Base-by-base conservation (phyloP, 2,113 vertebrate genomes). In the Lichenostomus cassidix region DNA sequence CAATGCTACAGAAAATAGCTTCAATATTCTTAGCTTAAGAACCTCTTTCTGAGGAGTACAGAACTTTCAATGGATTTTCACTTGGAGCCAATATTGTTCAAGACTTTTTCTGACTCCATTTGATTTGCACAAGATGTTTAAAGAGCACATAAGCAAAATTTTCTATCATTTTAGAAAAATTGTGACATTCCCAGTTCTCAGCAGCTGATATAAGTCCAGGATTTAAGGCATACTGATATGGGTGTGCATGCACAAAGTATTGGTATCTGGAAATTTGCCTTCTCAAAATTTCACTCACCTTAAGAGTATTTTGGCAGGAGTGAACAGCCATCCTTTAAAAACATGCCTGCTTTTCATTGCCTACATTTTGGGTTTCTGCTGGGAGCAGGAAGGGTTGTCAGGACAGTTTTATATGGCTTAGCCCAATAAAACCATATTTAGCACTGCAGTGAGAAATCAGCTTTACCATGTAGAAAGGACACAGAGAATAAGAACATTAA, bases 201-300 rank as follows among this genome's bases (percentile, higher is more conserved):
- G 33, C 27, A 27, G 31, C 47, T 49, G 67, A 53, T 33, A 3
- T 3, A 29, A 59, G 33, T 8, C 27, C 4, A 10, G 15, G n/a
- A 47, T 49, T 70, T 80, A 41, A 53, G 49, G 41, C 31, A 18
- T 11, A 4, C 24, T 33, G 29, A 41, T 8, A 9, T 22, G 1
- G 4, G 41, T 41, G 37, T 1, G 6, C 14, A 1, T 6, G 35
- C 35, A 28, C n/a, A 52, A 37, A 15, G 29, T 12, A 11, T 15
- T 37, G 41, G 19, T 12, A 58, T 16, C 50, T 67, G 31, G 25
- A 75, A 62, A 63, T 0, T 3, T 2, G 27, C 11, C 24, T 49
- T 71, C 64, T 53, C 37, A 52, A 60, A 87, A 82, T 64, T 29
- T 79, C 41, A 37, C 42, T 46, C n/a, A 41, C 19, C 39, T 46